Conservation (phyloP, 2,797 vertebrate genomes). For the Cetoscarus ocellatus region DNA sequence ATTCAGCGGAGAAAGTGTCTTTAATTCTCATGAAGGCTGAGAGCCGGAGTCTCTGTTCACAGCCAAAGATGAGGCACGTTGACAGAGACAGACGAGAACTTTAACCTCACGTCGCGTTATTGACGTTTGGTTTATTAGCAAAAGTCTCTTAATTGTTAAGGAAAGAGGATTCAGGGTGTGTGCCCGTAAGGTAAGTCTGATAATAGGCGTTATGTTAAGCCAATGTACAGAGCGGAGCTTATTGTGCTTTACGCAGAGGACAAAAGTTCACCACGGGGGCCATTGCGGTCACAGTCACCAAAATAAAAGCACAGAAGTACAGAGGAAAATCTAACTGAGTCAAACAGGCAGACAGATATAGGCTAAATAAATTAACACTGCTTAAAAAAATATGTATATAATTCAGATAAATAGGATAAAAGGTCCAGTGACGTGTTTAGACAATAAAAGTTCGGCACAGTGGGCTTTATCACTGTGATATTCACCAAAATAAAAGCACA, state of each 20-base stretch:
- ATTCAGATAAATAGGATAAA: too few species aligned
- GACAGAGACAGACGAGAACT: background rate
- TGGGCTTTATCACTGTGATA: too few species aligned
- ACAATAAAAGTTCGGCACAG: too few species aligned
- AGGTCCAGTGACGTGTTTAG: too few species aligned
- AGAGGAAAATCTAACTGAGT: too few species aligned
- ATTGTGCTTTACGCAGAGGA: background rate
- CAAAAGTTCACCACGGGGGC: background rate
- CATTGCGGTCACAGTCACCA: background rate
- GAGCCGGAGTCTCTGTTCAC: background rate
- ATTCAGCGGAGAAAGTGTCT: constrained; percentile 10
- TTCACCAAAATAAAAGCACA: too few species aligned
- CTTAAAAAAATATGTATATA: too few species aligned
- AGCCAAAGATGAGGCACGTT: background rate
- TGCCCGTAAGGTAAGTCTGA: background rate
- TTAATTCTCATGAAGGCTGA: constrained; percentile 4
- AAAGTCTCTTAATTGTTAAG: background rate
- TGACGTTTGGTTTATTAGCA: background rate
- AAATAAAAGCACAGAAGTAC: background rate
- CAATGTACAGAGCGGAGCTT: background rate
- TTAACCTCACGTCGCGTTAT: background rate
- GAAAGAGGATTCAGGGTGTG: constrained; percentile 21
- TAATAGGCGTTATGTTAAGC: constrained; percentile 4
- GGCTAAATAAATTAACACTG: too few species aligned
- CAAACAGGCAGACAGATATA: too few species aligned